phyloP scores from a whole-genome alignment of 2,113 vertebrate species.

The Spilogale gracilis region DNA sequence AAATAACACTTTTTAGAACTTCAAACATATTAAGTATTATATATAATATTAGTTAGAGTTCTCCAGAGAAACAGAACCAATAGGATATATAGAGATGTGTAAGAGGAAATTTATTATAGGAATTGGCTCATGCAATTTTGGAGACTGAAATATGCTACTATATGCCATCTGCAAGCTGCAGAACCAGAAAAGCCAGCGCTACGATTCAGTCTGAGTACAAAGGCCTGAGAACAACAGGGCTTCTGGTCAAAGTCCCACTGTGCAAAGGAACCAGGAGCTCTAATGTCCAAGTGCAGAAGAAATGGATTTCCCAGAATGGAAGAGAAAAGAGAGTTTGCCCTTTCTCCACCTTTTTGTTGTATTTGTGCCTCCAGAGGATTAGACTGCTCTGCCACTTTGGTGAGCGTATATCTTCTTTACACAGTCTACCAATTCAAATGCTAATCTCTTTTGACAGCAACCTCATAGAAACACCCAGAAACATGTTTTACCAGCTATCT shows the following conservation, averaged over 20 bases:
- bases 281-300: neutral
- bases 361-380: neutral
- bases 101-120: neutral
- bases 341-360: neutral
- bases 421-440: neutral
- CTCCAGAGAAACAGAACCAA: neutral
- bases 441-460: neutral
- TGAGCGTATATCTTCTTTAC: neutral
- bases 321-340: neutral
- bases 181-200: neutral
- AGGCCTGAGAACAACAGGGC: neutral
- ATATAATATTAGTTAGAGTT: neutral
- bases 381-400: neutral
- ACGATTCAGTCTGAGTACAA: neutral
- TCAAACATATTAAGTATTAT: neutral
- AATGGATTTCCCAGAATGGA: neutral
- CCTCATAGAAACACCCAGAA: neutral
- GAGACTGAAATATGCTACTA: neutral
- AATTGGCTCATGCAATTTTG: neutral
- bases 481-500: neutral
- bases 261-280: neutral
- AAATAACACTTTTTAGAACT: neutral
- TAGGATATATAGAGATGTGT: neutral
- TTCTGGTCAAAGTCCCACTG: neutral
- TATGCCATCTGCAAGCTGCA: neutral